Evolutionary conservation across 2,113 vertebrate species (phyloP), one percentile per base, ranked within the genome.

Genomic region (Leptosomus discolor): DNA sequence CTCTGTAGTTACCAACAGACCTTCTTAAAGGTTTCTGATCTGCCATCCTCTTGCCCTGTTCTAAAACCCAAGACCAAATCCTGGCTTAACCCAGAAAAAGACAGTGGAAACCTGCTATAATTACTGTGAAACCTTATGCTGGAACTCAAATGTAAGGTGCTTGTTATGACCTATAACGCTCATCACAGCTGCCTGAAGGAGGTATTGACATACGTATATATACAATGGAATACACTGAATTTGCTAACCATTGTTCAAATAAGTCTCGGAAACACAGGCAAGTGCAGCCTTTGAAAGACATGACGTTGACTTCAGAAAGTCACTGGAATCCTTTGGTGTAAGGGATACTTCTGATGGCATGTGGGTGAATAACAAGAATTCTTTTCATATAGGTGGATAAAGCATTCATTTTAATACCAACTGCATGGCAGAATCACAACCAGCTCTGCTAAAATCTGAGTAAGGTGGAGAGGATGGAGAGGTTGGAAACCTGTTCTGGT

Each of bases 41-140:
- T 67, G 68, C 34, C 30, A 30, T 65, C 53, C 12, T 92, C 45
- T 69, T 74, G 63, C 8, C 11, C 11, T 45, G 7, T 80, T 88
- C 57, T 53, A 69, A 43, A 20, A 83, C 13, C 18, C 34, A 84
- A 30, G 36, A 81, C 29, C 46, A 92, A 91, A 92, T 65, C 77
- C 68, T 63, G 46, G 48, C 46, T 91, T 91, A 77, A 95, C n/a
- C 64, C 32, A 86, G 71, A 95, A 95, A 79, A 96, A 88, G 24
- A 65, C 71, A 91, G 34, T 63, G 45, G 32, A 67, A 43, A 69
- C 36, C 24, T 77, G 19, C 23, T 63, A 70, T 73, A 80, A 64
- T n/a, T 77, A 30, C 53, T 64, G 24, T 73, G 50, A 94, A 94
- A 85, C 8, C 8, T 68, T 23, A 29, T 24, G 27, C 41, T 30